Conservation (phyloP, 2,888 invertebrate species). For the Sinohyriopsis cumingii region DNA sequence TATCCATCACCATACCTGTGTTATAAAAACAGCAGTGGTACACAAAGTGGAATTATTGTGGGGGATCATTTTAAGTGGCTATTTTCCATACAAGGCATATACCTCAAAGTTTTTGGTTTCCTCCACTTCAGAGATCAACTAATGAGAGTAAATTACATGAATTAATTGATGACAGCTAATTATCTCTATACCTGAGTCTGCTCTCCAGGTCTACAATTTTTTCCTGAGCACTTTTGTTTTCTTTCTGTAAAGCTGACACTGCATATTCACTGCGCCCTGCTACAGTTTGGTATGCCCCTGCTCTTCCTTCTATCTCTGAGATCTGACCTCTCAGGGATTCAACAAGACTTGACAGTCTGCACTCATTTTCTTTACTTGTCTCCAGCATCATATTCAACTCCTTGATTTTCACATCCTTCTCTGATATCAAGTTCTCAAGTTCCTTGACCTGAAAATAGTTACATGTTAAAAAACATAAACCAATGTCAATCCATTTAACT, state of each 20-base stretch:
- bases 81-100: too few species aligned
- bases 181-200: constrained; percentile 58
- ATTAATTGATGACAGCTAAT: too few species aligned
- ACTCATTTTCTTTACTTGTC: constrained; percentile 62
- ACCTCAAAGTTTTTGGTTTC: too few species aligned
- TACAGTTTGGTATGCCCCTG: constrained; percentile 62
- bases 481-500: background rate
- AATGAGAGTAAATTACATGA: too few species aligned
- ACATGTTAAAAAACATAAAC: background rate
- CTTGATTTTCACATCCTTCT: constrained; percentile 65
- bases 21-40: too few species aligned
- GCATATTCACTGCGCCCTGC: constrained; percentile 66
- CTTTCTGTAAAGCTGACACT: constrained; percentile 64
- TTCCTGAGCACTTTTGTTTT: constrained; percentile 62
- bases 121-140: too few species aligned
- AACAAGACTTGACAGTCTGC: constrained; percentile 52
- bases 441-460: constrained; percentile 53
- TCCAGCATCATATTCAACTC: constrained; percentile 63
- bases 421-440: constrained; percentile 60
- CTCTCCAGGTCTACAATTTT: constrained; percentile 68
- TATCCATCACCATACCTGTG: too few species aligned
- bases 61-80: too few species aligned
- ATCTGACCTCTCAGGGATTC: constrained; percentile 60
- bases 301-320: constrained; percentile 60
- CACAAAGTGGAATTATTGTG: too few species aligned